Evolutionary conservation across 1,140 invertebrate species (phyloP).

Genomic region (Caenorhabditis latens): DNA sequence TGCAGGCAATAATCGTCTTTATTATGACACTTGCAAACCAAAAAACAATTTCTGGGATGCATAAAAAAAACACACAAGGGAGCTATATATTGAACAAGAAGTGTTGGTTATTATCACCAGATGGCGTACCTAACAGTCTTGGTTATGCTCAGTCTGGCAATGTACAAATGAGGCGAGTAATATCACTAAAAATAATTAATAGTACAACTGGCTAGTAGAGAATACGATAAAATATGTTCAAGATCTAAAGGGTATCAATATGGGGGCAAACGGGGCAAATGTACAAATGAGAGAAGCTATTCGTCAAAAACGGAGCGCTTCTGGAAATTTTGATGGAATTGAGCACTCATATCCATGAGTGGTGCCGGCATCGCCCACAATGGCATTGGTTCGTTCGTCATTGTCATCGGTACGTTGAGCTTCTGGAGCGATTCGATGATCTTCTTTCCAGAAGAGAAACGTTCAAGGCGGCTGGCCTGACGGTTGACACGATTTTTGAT

Average conservation of each 20-base stretch:
- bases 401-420: slow-evolving; percentile 11
- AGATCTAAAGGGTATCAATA: not conserved
- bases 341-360: slow-evolving; percentile 21
- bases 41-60: not conserved
- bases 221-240: slow-evolving; percentile 19
- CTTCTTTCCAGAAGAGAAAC: slow-evolving; percentile 26
- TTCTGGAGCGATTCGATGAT: slow-evolving; percentile 38
- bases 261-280: not conserved
- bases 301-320: slow-evolving; percentile 3
- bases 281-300: not conserved
- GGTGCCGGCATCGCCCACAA: slow-evolving; percentile 7
- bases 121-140: not conserved
- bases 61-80: not conserved
- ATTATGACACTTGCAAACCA: slow-evolving; percentile 16
- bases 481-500: slow-evolving; percentile 34
- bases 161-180: slow-evolving; percentile 30
- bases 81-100: slow-evolving; percentile 24
- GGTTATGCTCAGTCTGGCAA: slow-evolving; percentile 1
- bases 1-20: slow-evolving; percentile 22
- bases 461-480: slow-evolving; percentile 17
- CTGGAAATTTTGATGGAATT: not conserved
- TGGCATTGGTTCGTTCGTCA: slow-evolving; percentile 27
- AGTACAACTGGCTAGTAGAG: slow-evolving; percentile 23
- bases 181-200: slow-evolving; percentile 34
- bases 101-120: slow-evolving; percentile 27